A percentile compares a stretch with the other conserved stretches of the same genome.
Conservation (phyloP, 2,113 vertebrate genomes). For the Phycodurus eques region DNA sequence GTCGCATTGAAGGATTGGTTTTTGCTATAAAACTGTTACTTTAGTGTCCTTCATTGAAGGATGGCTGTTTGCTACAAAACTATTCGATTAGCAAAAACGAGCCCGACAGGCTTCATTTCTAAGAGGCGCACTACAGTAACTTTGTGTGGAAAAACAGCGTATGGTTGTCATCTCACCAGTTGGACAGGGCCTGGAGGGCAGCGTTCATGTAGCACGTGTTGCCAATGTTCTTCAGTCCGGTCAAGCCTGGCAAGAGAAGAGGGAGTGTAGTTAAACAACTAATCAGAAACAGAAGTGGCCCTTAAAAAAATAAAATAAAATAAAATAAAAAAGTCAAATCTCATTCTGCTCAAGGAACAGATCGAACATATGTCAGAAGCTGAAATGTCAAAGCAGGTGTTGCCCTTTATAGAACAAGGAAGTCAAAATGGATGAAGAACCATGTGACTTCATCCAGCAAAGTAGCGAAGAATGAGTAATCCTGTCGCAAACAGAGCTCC, state of each 20-base stretch:
- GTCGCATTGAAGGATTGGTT: background rate
- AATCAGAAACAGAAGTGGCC: background rate
- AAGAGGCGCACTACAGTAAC: background rate
- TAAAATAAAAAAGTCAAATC: background rate
- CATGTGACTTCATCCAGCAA: too few species aligned
- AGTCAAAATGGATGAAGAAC: background rate
- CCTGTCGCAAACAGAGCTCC: too few species aligned
- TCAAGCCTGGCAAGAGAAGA: conserved; percentile 78
- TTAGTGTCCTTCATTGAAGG: too few species aligned
- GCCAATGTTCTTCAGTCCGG: conserved; percentile 97
- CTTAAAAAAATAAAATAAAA: too few species aligned
- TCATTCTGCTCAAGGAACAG: background rate
- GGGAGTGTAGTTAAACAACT: conserved; percentile 35
- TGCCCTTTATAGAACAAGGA: background rate
- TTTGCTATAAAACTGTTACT: background rate
- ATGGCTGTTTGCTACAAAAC: background rate
- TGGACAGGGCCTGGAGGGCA: conserved; percentile 95
- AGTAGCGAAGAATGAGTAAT: too few species aligned
- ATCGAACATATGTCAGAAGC: too few species aligned
- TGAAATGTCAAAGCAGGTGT: background rate
- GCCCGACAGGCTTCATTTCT: background rate
- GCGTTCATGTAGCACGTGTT: conserved; percentile 99
- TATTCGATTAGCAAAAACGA: background rate
- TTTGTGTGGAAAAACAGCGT: background rate
- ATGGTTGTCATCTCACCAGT: conserved; percentile 80